Evolutionary conservation across 2,113 vertebrate species (phyloP).

Genomic region (Megaleporinus macrocephalus): DNA sequence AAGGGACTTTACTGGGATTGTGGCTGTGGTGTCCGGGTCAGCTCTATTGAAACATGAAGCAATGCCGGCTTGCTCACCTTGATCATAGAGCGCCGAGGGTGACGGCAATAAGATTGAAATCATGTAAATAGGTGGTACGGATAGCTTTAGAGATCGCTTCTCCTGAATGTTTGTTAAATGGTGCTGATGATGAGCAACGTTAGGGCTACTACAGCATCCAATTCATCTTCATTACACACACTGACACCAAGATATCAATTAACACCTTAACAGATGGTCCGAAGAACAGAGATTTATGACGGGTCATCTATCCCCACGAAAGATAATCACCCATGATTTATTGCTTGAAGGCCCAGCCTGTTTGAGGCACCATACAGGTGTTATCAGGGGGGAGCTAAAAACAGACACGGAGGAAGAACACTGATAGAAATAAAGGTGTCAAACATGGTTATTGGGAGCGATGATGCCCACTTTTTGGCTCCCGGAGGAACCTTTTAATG

Average conservation of each 20-base stretch:
- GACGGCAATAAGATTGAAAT: too few species aligned
- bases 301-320: slow-evolving; percentile 41
- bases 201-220: background rate
- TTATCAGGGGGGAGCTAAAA: background rate
- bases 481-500: too few species aligned
- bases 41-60: too few species aligned
- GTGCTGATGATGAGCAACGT: background rate
- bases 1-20: too few species aligned
- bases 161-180: background rate
- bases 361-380: background rate
- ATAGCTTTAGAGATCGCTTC: background rate
- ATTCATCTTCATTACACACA: slow-evolving; percentile 33
- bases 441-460: background rate
- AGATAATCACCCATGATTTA: slow-evolving; percentile 36
- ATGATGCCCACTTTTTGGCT: background rate
- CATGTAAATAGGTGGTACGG: too few species aligned
- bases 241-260: slow-evolving; percentile 30
- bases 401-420: background rate
- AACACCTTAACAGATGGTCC: slow-evolving; percentile 41
- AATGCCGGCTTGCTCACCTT: too few species aligned
- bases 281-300: slow-evolving; percentile 43
- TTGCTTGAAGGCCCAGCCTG: background rate
- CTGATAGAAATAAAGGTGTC: too few species aligned
- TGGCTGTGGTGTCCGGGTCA: too few species aligned
- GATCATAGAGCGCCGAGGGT: too few species aligned